Evolutionary conservation across 2,113 vertebrate species (phyloP).

Genomic region (Gallinago paraguaiae): DNA sequence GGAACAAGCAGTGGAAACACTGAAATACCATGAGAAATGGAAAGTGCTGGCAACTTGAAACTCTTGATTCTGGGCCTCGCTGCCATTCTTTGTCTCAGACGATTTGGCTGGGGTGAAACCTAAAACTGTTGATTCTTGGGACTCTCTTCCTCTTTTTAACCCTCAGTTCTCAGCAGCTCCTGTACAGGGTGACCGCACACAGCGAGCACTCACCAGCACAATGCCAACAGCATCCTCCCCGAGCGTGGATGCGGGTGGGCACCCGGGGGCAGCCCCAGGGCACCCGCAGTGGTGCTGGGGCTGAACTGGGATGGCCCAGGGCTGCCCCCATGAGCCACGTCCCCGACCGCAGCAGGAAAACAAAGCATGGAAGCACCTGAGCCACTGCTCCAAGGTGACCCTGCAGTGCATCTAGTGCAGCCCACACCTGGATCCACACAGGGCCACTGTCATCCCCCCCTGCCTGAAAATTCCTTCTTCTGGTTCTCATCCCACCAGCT

Average conservation of each 20-base stretch:
- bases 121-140: background rate
- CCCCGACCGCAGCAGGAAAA: background rate
- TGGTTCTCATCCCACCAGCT: background rate
- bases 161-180: background rate
- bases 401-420: background rate
- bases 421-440: background rate
- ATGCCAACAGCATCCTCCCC: background rate
- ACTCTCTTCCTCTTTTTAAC: background rate
- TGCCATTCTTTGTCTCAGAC: slow-evolving; percentile 50
- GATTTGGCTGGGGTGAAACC: slow-evolving; percentile 7
- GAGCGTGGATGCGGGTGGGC: rapidly evolving
- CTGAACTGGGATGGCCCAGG: background rate
- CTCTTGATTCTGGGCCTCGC: background rate
- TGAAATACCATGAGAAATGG: slow-evolving; percentile 2
- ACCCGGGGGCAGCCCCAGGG: background rate
- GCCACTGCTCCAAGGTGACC: background rate
- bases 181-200: rapidly evolving
- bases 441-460: background rate
- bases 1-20: slow-evolving; percentile 15
- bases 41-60: background rate
- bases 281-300: background rate
- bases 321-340: background rate
- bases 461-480: background rate
- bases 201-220: rapidly evolving
- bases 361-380: rapidly evolving